Evolutionary conservation across 2,888 invertebrate genomes (phyloP), one percentile per base, ranked within the genome.

Genomic region (Drosophila sordidapex): DNA sequence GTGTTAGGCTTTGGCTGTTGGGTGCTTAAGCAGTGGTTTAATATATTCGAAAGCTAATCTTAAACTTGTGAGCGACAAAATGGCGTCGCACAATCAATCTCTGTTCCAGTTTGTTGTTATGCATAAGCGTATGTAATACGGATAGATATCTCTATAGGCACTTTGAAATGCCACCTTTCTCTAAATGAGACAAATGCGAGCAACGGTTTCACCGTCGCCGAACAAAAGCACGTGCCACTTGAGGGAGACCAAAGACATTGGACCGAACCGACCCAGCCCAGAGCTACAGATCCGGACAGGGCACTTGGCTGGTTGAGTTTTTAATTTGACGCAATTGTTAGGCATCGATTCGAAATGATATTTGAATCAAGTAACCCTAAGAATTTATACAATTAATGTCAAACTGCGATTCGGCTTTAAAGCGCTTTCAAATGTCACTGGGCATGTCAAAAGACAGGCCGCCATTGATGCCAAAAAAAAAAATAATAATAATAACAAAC

Each of bases 221-320:
- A 27, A 84, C 85, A 87, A 85, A 85, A 85, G 85, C 85, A 85
- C 85, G 85, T 87, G 87, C 84, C 84, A 87, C 85, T 87, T 85
- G 81, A 87, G 52, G 57, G 54, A 54, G 48, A 62, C 53, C 61
- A 72, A 71, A 70, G 58, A 49, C 74, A 75, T 68, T 76, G 76
- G 68, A 67, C 21, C 38, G 63, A 53, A 56, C 61, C 68, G 59
- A 60, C 40, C 59, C 73, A 48, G 43, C 36, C 36, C 49, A 64
- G 58, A 52, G 73, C 49, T 25, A 54, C 40, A 72, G 63, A 79
- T 70, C 67, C 64, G 76, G 66, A 62, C 72, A 70, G 49, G 51
- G 76, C 75, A 76, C 76, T 81, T 81, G 73, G 76, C 66, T 70
- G 81, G 70, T 62, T 81, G 64, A 66, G 64, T 64, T 80, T 77